Base-by-base conservation (phyloP, 2,113 vertebrate species). In the Rhinolophus sinicus region DNA sequence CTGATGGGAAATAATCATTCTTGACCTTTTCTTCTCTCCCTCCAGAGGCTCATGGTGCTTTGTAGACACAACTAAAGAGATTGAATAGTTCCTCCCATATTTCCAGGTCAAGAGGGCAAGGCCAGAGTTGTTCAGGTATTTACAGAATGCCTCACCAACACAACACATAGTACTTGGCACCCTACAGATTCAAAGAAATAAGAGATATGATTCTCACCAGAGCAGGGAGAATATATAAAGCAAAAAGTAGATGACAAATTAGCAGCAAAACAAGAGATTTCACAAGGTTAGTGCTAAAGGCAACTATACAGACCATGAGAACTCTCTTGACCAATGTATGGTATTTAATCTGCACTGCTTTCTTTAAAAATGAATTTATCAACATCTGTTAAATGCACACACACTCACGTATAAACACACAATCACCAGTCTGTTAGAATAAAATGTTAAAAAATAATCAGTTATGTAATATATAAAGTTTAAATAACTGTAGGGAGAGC, bases 71-170 rank as follows among this genome's bases (percentile, higher is more conserved):
- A 82, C 93, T 73, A 35, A 30, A 58, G n/a, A 96, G 78, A 94
- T 19, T 86, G 84, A 93, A 82, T 30, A 13, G 19, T 76, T 96
- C 95, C 95, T 88, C 95, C 38, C 77, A 54, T 94, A 56, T 75
- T 96, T 97, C 62, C 76, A 94, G 88, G 88, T 95, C 94, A 94
- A 69, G 33, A 56, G 47, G 30, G 38, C 90, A 96, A 97, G 64
- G 88, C 72, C 90, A 88, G 50, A 58, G 26, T 94, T 85, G 35
- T 70, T 96, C 76, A 88, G 93, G 84, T 93, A 87, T 93, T 96
- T 96, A 93, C 56, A 54, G 78, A 97, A 72, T 72, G 52, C 47
- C 78, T 95, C 92, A 87, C 83, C 95, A 96, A 52, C 44, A 85
- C 47, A 93, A 81, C 94, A 96, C 70, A 69, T 64, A 50, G 62